Conservation (phyloP, 1,140 invertebrate genomes). For the Trichonephila inaurata region DNA sequence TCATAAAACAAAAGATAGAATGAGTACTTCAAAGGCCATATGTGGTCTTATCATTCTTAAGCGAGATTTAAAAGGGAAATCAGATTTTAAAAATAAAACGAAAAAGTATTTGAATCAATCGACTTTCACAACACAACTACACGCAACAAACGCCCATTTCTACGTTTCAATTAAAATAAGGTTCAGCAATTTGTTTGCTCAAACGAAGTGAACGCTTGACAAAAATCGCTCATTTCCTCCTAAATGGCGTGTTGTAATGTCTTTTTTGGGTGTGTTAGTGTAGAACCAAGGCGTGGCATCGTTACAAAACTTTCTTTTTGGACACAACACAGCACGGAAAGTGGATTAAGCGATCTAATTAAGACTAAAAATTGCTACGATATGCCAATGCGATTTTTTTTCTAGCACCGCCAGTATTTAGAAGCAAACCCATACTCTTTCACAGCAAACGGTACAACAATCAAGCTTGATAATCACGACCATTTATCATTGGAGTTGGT, state of each 20-base stretch:
- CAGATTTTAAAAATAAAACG: too few species aligned
- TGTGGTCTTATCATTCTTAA: too few species aligned
- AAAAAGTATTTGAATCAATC: too few species aligned
- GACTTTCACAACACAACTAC: too few species aligned
- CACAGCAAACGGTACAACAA: not conserved
- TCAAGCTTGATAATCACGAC: not conserved
- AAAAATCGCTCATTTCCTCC: too few species aligned
- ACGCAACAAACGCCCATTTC: too few species aligned
- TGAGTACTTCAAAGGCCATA: too few species aligned
- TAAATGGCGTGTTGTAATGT: not conserved
- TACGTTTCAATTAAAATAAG: too few species aligned
- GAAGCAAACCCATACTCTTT: not conserved
- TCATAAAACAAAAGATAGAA: too few species aligned
- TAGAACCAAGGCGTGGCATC: slow-evolving; percentile 8
- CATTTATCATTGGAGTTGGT: not conserved
- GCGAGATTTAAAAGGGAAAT: too few species aligned
- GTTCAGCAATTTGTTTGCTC: too few species aligned
- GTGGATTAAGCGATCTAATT: slow-evolving; percentile 1
- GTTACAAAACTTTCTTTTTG: slow-evolving; percentile 18
- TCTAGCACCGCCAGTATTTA: not conserved
- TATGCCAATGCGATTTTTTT: not conserved
- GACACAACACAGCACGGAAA: not conserved
- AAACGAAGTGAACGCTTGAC: too few species aligned
- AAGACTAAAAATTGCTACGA: slow-evolving; percentile 10
- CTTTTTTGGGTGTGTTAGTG: not conserved